phyloP scores from a whole-genome alignment of 2,888 invertebrate genomes.

The Tenthredo scrophulariae region DNA sequence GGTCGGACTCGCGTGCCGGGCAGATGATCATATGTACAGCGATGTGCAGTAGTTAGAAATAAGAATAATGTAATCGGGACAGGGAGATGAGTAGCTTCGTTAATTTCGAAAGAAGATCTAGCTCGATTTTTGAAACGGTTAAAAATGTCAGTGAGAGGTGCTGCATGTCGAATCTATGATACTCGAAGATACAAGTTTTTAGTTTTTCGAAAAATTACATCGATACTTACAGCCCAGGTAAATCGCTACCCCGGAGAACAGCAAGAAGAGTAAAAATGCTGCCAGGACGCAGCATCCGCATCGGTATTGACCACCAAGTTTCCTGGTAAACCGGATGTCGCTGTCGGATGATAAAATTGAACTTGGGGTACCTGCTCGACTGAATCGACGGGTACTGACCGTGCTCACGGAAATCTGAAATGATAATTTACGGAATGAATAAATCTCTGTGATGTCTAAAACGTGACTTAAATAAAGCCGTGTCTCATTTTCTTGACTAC shows the following conservation, averaged over 20 bases:
- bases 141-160: neutral
- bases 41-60: neutral
- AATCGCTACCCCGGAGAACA: slow-evolving; percentile 85
- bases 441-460: neutral
- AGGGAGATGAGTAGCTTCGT: neutral
- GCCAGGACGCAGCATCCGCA: slow-evolving; percentile 94
- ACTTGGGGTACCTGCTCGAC: slow-evolving; percentile 83
- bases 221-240: slow-evolving; percentile 84
- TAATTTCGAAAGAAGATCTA: neutral
- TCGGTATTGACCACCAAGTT: slow-evolving; percentile 90
- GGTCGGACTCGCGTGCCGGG: slow-evolving; percentile 11
- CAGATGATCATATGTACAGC: neutral
- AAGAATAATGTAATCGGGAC: neutral
- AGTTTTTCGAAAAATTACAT: neutral
- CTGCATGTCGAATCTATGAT: no score
- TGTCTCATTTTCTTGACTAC: neutral
- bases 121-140: neutral
- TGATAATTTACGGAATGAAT: slow-evolving; percentile 12
- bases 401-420: slow-evolving; percentile 79
- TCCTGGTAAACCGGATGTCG: slow-evolving; percentile 93
- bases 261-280: slow-evolving; percentile 88
- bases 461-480: neutral
- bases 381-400: slow-evolving; percentile 79
- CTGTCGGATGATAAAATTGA: slow-evolving; percentile 93
- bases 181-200: neutral